Conservation (phyloP, 2,797 vertebrate species). For the Crenuchus spilurus region DNA sequence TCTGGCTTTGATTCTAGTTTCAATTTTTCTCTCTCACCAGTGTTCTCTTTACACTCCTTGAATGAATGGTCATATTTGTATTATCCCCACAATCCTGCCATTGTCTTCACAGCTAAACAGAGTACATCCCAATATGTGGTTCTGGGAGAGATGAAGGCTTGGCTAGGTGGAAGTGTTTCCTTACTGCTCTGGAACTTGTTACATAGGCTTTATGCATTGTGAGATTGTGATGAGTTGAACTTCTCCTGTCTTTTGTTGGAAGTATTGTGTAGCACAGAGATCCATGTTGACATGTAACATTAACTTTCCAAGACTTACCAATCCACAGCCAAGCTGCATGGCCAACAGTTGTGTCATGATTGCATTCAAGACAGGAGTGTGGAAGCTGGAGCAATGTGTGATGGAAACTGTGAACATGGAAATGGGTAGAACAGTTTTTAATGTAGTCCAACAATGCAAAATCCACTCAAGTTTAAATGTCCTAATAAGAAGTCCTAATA, state of each 20-base stretch:
- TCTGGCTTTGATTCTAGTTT: conserved; percentile 44
- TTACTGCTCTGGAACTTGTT: background rate
- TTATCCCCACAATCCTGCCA: conserved; percentile 42
- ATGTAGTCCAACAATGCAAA: too few species aligned
- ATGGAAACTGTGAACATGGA: too few species aligned
- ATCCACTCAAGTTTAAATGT: too few species aligned
- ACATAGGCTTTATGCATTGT: background rate
- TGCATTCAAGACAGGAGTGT: background rate
- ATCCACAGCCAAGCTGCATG: conserved; percentile 37
- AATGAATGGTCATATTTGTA: conserved; percentile 46
- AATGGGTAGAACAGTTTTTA: background rate
- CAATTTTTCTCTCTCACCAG: conserved; percentile 9
- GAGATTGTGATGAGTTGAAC: background rate
- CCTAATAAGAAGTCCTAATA: too few species aligned
- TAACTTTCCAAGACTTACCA: conserved; percentile 43
- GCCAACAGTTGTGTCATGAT: background rate
- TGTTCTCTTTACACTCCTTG: conserved; percentile 29
- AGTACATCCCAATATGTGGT: conserved; percentile 21
- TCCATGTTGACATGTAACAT: conserved; percentile 45
- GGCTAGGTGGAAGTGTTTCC: conserved; percentile 25
- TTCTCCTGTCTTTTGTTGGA: conserved; percentile 35
- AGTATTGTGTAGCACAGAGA: conserved; percentile 46
- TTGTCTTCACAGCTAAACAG: conserved; percentile 40
- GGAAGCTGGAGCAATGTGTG: background rate
- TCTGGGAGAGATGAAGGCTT: conserved; percentile 31